Evolutionary conservation across 2,113 vertebrate genomes (phyloP), one percentile per base, ranked within the genome.

Genomic region (Bos javanicus): DNA sequence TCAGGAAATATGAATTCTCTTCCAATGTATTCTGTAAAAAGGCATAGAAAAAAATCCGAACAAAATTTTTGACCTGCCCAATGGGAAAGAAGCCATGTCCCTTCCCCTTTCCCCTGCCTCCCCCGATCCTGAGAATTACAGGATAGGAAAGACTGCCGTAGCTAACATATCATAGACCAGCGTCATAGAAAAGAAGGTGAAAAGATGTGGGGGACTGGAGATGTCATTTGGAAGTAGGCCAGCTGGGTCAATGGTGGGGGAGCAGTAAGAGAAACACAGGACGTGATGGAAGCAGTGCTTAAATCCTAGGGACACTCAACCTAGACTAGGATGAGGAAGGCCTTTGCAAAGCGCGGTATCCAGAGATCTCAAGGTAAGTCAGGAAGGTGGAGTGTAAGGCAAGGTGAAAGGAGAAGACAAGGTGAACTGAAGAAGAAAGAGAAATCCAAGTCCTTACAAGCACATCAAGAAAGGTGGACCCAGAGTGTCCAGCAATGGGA

Each of bases 191-290:
- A 16, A 87, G 56, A 28, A 30, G 25, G 52, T 28, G n/a, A 80
- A 80, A 87, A 33, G 46, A 71, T 21, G 17, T 14, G 33, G 11
- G 67, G 57, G 15, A 3, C 28, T 56, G 74, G 23, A 82, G 43
- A 25, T 60, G 43, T 10, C 17, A 19, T n/a, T 50, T 83, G 30
- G 28, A 39, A 52, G n/a, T 7, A 48, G n/a, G 74, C 39, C 21
- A 19, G 0, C 54, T 15, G 26, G 43, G 1, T 5, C n/a, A 43
- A 28, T 36, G 30, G 6, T 14, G 7, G 19, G 4, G 21, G 7
- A 5, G 13, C 9, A 2, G n/a, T 14, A 17, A 87, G 28, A 76
- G 39, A 87, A 84, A 52, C 39, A 10, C 15, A 46, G 6, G 28
- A 14, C 25, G 9, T 36, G 1, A 33, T 1, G 30, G 46, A 46